These are phyloP conservation scores for Hirtodrosophila confusa DNA, from an alignment of 2,888 invertebrate genomes.

Conservation along the genomic window DNA sequence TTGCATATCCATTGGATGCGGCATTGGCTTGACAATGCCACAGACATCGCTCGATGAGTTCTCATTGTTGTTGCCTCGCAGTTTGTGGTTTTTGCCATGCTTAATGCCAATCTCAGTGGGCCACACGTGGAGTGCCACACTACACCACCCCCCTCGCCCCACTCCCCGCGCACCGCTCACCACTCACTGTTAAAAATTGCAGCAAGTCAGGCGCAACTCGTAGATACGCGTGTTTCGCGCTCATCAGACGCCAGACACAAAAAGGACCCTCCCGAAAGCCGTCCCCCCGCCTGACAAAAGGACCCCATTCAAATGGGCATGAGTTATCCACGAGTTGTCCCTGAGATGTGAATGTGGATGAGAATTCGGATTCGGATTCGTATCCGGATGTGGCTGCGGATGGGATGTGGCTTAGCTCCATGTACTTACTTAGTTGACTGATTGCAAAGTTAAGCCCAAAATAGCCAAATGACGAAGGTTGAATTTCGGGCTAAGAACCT, in stretches of 20 bases:
- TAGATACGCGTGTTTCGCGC: slow-evolving; percentile 65
- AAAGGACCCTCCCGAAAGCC: too few relatives aligned
- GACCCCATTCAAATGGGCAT: slow-evolving; percentile 4
- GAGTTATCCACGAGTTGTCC: slow-evolving; percentile 4
- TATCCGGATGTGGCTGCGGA: too few relatives aligned
- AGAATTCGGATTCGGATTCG: too few relatives aligned
- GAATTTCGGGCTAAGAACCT: too few relatives aligned
- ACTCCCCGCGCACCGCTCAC: slow-evolving; percentile 9
- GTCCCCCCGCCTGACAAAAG: not conserved
- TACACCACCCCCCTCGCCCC: slow-evolving; percentile 5
- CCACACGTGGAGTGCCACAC: slow-evolving; percentile 11
- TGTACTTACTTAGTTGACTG: not conserved
- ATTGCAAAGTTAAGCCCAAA: slow-evolving; percentile 9
- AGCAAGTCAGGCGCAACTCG: slow-evolving; percentile 72
- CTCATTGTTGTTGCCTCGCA: slow-evolving; percentile 49
- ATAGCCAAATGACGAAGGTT: not conserved
- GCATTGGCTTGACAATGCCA: slow-evolving; percentile 60
- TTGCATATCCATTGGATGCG: slow-evolving; percentile 32
- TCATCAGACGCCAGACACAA: slow-evolving; percentile 27
- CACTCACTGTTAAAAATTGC: slow-evolving; percentile 42
- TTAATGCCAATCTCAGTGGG: slow-evolving; percentile 69
- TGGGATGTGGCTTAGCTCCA: slow-evolving; percentile 1
- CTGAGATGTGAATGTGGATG: slow-evolving; percentile 5
- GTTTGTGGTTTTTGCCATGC: slow-evolving; percentile 64
- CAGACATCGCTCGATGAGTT: slow-evolving; percentile 46